Conservation (phyloP, 2,888 invertebrate species). For the Tricholauxania praeusta region DNA sequence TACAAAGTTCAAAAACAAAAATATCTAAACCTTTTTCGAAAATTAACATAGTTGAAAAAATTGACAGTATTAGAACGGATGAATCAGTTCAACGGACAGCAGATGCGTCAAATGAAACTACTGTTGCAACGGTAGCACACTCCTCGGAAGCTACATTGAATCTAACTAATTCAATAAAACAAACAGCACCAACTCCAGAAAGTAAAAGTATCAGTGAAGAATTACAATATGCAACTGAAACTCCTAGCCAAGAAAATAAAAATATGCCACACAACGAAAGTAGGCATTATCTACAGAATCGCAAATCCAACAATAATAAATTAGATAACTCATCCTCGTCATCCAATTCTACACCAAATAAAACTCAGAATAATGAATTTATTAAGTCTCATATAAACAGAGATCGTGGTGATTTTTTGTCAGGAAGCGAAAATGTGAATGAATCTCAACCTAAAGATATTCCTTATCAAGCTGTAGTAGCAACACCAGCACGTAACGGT, state of each 20-base stretch:
- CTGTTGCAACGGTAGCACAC: too few relatives aligned
- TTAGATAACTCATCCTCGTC: too few relatives aligned
- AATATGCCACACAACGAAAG: background rate
- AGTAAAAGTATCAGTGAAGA: conserved; percentile 45
- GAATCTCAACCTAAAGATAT: conserved; percentile 34
- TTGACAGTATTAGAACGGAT: too few relatives aligned
- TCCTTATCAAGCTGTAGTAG: conserved; percentile 34
- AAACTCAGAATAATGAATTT: conserved; percentile 32
- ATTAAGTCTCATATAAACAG: conserved; percentile 52
- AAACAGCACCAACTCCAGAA: background rate
- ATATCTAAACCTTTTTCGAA: too few relatives aligned
- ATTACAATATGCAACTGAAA: conserved; percentile 46
- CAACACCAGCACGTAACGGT: conserved; percentile 37
- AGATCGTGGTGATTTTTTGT: conserved; percentile 52
- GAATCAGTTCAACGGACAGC: too few relatives aligned
- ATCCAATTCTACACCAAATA: background rate
- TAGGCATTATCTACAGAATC: background rate
- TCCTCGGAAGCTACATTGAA: too few relatives aligned
- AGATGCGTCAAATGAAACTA: too few relatives aligned
- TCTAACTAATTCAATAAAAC: too few relatives aligned
- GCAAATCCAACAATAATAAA: background rate
- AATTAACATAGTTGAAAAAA: too few relatives aligned
- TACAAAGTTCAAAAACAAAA: too few relatives aligned
- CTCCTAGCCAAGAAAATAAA: conserved; percentile 42
- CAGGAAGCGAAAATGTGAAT: conserved; percentile 7